Evolutionary conservation across 2,113 vertebrate species (phyloP).

Genomic region (Saccopteryx leptura): DNA sequence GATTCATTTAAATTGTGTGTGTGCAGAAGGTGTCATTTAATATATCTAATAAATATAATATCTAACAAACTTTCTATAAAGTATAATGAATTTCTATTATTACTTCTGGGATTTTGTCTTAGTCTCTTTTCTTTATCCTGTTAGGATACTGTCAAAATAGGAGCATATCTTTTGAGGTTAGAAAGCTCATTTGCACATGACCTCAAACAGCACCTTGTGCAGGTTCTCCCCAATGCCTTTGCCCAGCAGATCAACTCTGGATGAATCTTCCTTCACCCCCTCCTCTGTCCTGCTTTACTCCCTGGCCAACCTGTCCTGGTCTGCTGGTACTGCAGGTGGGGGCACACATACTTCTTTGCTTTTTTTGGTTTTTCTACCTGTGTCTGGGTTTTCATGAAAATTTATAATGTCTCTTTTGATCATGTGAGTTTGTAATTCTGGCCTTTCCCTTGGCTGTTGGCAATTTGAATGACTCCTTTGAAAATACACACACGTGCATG

Average conservation of each 20-base stretch:
- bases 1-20: neutral
- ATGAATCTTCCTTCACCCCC: neutral
- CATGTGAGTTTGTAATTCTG: neutral
- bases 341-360: neutral
- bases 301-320: neutral
- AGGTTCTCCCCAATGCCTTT: neutral
- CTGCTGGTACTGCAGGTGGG: neutral
- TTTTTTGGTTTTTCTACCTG: neutral
- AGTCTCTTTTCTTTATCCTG: neutral
- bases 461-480: neutral
- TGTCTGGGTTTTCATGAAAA: neutral
- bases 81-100: neutral
- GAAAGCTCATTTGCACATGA: neutral
- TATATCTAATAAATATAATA: neutral
- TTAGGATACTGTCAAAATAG: neutral
- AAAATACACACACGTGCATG: neutral
- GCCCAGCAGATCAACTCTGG: neutral
- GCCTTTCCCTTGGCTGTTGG: neutral
- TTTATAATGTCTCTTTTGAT: neutral
- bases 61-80: neutral
- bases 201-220: neutral
- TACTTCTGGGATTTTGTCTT: neutral
- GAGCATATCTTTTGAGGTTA: slow-evolving; percentile 3
- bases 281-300: neutral
- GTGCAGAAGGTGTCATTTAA: neutral